Conservation (phyloP, 2,888 invertebrate genomes). For the Ramazzottius varieornatus region DNA sequence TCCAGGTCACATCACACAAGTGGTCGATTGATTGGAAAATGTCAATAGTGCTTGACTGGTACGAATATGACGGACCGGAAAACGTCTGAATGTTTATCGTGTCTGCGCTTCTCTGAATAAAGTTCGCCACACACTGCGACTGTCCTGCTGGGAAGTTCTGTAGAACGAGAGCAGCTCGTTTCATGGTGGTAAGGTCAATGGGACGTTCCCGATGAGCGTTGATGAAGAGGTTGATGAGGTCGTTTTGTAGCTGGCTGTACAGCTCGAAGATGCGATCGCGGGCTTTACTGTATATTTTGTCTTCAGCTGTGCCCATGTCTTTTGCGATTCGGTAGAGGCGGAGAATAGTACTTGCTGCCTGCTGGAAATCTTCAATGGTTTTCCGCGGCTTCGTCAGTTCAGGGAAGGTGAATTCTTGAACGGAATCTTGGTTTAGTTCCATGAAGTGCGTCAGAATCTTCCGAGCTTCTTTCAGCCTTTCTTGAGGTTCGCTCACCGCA, state of each 20-base stretch:
- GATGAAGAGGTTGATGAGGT: neutral
- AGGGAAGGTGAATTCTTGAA: neutral
- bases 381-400: neutral
- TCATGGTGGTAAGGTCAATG: neutral
- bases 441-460: neutral
- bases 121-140: neutral
- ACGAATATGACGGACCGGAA: too few relatives aligned
- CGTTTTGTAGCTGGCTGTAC: neutral
- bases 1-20: slow-evolving; percentile 56
- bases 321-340: neutral
- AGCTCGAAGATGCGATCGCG: neutral
- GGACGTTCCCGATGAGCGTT: neutral
- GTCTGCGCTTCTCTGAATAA: neutral
- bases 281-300: neutral
- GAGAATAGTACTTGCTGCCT: neutral
- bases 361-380: neutral
- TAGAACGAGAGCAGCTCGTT: neutral
- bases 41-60: too few relatives aligned
- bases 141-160: neutral
- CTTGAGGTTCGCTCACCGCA: neutral
- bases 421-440: neutral
- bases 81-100: neutral
- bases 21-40: slow-evolving; percentile 68
- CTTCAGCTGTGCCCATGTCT: neutral
- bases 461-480: neutral